These are phyloP conservation scores for Muricea muricata DNA, from an alignment of 92 coral and sea anemone species.

Conservation along the genomic window DNA sequence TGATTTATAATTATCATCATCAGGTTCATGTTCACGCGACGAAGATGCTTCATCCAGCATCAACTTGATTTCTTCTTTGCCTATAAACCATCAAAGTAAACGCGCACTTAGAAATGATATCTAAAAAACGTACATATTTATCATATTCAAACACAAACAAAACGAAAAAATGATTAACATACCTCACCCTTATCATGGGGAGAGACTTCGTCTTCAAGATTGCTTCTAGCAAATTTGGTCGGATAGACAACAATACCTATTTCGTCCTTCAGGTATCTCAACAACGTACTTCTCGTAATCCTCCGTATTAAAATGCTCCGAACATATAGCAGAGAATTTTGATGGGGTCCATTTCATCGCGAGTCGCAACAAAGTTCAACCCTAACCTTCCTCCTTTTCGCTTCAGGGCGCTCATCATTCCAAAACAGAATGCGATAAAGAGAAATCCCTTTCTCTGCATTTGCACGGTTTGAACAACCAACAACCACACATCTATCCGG, in stretches of 20 bases:
- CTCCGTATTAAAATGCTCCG: background rate
- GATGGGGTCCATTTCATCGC: conserved; percentile 9
- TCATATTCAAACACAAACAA: background rate
- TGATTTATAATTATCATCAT: background rate
- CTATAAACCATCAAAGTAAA: conserved; percentile 10
- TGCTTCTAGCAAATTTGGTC: background rate
- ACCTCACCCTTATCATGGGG: conserved; percentile 22
- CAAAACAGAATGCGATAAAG: conserved; percentile 38
- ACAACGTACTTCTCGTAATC: conserved; percentile 1
- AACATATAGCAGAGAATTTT: background rate
- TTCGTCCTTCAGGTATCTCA: conserved; percentile 18
- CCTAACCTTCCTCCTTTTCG: conserved; percentile 18
- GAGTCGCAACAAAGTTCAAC: background rate
- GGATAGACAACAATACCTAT: conserved; percentile 9
- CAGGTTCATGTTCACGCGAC: background rate
- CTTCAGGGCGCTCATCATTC: conserved; percentile 22
- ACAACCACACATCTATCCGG: conserved; percentile 29
- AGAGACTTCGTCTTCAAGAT: conserved; percentile 6
- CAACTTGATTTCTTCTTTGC: background rate
- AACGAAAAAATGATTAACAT: background rate
- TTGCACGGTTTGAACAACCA: conserved; percentile 11
- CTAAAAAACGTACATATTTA: background rate
- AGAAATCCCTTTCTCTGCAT: too few relatives aligned
- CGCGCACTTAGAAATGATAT: background rate
- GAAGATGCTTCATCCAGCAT: background rate